Conservation (phyloP, 2,888 invertebrate species). For the Tetramorium bicarinatum region DNA sequence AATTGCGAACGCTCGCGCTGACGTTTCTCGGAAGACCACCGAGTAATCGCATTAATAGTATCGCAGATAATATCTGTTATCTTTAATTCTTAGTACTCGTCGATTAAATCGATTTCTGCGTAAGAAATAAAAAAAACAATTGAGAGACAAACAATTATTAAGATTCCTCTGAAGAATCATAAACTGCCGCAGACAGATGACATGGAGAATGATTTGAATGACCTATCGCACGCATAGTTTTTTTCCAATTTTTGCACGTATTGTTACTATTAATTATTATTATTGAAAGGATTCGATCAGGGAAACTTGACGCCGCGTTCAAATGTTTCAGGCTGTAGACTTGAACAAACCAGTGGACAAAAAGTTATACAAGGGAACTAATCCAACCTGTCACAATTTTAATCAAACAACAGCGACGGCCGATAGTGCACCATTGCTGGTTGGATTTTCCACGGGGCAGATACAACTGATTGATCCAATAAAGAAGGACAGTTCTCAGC, state of each 20-base stretch:
- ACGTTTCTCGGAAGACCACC: conserved; percentile 4
- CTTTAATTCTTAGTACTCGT: not conserved
- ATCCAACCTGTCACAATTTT: conserved; percentile 99
- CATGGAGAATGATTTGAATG: not conserved
- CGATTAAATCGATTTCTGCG: not conserved
- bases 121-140: not conserved
- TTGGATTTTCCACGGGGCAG: conserved; percentile 99
- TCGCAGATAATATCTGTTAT: conserved; percentile 3
- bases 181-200: not conserved
- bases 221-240: not conserved
- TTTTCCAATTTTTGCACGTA: not conserved
- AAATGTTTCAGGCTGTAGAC: conserved; percentile 93
- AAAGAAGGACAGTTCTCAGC: conserved; percentile 91
- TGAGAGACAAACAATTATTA: conserved; percentile 9
- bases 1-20: not conserved
- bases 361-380: conserved; percentile 99
- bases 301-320: conserved; percentile 12
- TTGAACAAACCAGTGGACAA: conserved; percentile 99
- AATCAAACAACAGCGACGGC: conserved; percentile 94
- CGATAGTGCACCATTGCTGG: conserved; percentile 95
- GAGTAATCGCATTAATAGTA: not conserved
- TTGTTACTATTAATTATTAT: not conserved
- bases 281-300: not conserved
- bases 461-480: conserved; percentile 99
- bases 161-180: not conserved